Percentiles rank a stretch among this genome's conserved stretches.
Conservation (phyloP, 2,888 invertebrate species). For the Agonopterix arenella region DNA sequence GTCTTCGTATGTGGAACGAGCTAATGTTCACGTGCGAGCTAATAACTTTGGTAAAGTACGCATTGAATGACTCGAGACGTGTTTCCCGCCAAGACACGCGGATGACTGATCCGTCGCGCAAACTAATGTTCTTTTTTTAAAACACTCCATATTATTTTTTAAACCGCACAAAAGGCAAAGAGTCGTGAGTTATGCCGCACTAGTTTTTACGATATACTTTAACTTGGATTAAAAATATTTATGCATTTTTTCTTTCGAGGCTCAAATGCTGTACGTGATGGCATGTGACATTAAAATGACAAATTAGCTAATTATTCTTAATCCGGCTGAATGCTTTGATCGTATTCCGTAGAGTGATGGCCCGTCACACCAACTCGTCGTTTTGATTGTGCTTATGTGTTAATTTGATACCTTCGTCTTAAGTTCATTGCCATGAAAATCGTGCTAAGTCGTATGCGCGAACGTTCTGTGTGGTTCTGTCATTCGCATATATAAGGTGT, state of each 20-base stretch:
- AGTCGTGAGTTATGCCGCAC: constrained; percentile 68
- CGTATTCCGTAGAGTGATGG: constrained; percentile 44
- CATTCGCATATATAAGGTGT: too few species aligned
- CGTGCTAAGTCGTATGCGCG: background rate
- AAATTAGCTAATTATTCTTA: constrained; percentile 75
- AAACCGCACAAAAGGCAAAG: constrained; percentile 65
- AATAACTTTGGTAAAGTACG: constrained; percentile 30
- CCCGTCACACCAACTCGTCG: constrained; percentile 42
- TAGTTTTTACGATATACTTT: constrained; percentile 69
- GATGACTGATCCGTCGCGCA: constrained; percentile 71
- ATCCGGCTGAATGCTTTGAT: constrained; percentile 66
- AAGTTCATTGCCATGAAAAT: constrained; percentile 41
- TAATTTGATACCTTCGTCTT: constrained; percentile 22
- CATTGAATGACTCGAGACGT: constrained; percentile 44
- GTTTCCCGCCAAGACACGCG: constrained; percentile 47
- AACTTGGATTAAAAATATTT: constrained; percentile 65
- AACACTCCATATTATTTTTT: constrained; percentile 54
- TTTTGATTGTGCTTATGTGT: constrained; percentile 32
- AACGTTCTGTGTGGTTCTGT: too few species aligned
- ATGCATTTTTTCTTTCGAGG: constrained; percentile 49
- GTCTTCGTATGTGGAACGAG: too few species aligned
- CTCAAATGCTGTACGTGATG: constrained; percentile 58
- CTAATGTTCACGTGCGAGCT: constrained; percentile 28
- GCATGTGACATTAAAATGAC: constrained; percentile 77
- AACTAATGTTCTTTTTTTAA: constrained; percentile 69